Percentiles rank a stretch among this genome's conserved stretches.
Evolutionary conservation across 2,888 invertebrate genomes (phyloP).

Genomic region (Ophraella communa): DNA sequence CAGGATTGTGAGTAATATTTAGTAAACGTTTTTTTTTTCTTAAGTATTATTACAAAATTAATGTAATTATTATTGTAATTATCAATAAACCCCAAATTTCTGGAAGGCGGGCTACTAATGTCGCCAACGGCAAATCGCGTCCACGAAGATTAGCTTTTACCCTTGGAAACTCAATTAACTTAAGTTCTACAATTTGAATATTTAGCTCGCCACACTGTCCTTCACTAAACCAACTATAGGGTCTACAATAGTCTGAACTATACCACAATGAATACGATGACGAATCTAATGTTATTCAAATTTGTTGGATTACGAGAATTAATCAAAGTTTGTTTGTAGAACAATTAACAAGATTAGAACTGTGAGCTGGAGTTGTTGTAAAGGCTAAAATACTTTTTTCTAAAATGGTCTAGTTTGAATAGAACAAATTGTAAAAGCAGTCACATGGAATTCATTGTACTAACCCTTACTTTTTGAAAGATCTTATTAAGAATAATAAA

Average conservation of each 20-base stretch:
- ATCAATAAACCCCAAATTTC: neutral
- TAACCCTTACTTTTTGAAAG: too few relatives aligned
- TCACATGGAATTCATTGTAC: too few relatives aligned
- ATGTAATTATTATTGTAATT: neutral
- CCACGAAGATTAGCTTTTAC: neutral
- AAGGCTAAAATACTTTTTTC: too few relatives aligned
- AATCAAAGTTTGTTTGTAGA: slow-evolving; percentile 18
- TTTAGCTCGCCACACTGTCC: neutral
- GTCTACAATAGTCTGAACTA: neutral
- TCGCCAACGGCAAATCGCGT: neutral
- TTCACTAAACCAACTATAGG: neutral
- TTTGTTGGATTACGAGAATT: slow-evolving; percentile 12
- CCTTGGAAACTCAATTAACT: slow-evolving; percentile 11
- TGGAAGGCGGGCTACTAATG: neutral
- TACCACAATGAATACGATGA: neutral
- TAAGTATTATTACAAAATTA: too few relatives aligned
- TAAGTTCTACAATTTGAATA: slow-evolving; percentile 10
- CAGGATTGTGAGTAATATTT: too few relatives aligned
- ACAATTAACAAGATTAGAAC: slow-evolving; percentile 21
- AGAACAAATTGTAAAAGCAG: too few relatives aligned
- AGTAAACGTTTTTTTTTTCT: too few relatives aligned
- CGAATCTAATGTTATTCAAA: slow-evolving; percentile 6
- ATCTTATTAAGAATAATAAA: too few relatives aligned
- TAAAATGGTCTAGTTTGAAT: too few relatives aligned
- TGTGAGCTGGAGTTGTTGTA: too few relatives aligned